A percentile compares a stretch with the other conserved stretches of the same genome.
Evolutionary conservation across 1,140 invertebrate genomes (phyloP).

Genomic region (Orchesella cincta): DNA sequence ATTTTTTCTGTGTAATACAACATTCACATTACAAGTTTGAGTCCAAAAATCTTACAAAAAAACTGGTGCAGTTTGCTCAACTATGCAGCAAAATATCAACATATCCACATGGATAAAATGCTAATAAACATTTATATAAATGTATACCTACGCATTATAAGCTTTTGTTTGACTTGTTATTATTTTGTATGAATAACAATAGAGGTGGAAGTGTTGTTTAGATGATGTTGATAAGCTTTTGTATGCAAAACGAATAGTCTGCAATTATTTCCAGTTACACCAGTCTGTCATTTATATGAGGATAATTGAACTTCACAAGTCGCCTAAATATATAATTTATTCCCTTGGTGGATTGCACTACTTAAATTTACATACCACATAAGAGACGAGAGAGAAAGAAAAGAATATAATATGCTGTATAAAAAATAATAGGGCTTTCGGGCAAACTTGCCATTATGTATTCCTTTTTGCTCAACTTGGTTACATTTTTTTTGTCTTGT

Average conservation of each 20-base stretch:
- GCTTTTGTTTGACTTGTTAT: not conserved
- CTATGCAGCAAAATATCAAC: not conserved
- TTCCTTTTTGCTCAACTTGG: not conserved
- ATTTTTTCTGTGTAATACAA: not conserved
- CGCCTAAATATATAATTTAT: not conserved
- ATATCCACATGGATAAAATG: not conserved
- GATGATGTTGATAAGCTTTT: constrained; percentile 5
- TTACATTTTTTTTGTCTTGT: not conserved
- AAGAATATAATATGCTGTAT: constrained; percentile 3
- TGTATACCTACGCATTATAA: not conserved
- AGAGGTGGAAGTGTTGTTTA: not conserved
- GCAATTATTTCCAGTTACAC: constrained; percentile 22
- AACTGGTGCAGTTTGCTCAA: not conserved
- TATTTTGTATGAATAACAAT: not conserved
- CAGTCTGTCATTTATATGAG: constrained; percentile 17
- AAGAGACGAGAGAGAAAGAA: not conserved
- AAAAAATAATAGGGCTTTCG: constrained; percentile 6
- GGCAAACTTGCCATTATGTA: not conserved
- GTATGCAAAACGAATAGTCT: not conserved
- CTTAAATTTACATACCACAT: not conserved
- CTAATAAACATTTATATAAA: not conserved
- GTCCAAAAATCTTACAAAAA: not conserved
- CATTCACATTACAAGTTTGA: not conserved
- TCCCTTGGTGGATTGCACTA: not conserved
- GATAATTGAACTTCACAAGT: constrained; percentile 24